phyloP scores from a whole-genome alignment of 2,888 invertebrate species.

The Troides aeacus region DNA sequence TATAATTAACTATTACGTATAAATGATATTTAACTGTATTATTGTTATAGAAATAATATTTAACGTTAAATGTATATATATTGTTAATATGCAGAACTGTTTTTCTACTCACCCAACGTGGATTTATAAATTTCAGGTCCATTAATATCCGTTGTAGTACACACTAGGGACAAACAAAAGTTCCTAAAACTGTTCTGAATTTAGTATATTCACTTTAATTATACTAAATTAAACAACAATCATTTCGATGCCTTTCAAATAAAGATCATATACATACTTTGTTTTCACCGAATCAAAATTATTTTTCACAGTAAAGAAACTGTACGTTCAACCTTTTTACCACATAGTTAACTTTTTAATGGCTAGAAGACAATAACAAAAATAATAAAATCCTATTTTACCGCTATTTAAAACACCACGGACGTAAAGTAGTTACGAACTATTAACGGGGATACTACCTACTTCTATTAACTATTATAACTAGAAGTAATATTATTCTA shows the following conservation, averaged over 20 bases:
- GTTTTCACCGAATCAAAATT: no score
- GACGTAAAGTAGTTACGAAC: background rate
- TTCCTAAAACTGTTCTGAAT: conserved; percentile 12
- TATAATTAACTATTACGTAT: background rate
- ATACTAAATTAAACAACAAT: background rate
- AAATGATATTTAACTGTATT: background rate
- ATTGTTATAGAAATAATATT: background rate
- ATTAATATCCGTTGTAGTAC: conserved; percentile 17
- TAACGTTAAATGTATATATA: conserved; percentile 10
- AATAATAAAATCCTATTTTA: no score
- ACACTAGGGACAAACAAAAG: conserved; percentile 19
- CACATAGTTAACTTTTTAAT: no score
- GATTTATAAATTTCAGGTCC: conserved; percentile 17
- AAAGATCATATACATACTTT: no score
- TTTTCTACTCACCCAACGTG: conserved; percentile 13
- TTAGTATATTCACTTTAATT: background rate
- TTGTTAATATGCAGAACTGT: conserved; percentile 6
- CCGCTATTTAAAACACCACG: background rate
- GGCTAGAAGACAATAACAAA: no score
- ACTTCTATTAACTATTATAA: background rate
- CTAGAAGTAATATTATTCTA: background rate
- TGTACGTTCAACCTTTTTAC: no score
- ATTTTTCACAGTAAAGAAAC: no score
- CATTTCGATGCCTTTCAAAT: no score
- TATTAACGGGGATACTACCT: no score